Conservation (phyloP, 2,113 vertebrate species). For the Grus americana region DNA sequence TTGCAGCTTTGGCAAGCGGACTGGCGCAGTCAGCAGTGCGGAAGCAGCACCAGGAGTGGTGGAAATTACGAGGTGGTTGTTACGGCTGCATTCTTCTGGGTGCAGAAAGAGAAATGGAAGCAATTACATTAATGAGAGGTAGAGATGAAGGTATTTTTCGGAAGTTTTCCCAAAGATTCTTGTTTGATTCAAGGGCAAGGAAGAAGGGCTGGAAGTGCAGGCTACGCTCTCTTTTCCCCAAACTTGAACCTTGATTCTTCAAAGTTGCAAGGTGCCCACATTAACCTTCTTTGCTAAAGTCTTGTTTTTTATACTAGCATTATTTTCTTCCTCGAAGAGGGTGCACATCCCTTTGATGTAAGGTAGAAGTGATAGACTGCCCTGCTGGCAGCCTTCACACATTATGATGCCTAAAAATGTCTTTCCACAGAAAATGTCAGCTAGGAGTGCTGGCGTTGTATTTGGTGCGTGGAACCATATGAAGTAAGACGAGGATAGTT, state of each 20-base stretch:
- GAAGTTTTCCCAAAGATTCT: not conserved
- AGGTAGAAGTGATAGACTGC: conserved; percentile 56
- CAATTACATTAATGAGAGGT: not conserved
- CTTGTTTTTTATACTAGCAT: not conserved
- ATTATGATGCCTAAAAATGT: conserved; percentile 37
- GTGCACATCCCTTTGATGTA: not conserved
- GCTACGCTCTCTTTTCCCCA: not conserved
- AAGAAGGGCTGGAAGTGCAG: not conserved
- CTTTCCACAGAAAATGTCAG: conserved; percentile 29
- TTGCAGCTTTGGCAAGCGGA: not conserved
- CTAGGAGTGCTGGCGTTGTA: not conserved
- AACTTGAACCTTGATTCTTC: not conserved
- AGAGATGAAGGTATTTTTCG: not conserved
- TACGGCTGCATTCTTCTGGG: fast-evolving
- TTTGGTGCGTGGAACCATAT: not conserved
- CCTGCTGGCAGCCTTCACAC: conserved; percentile 49
- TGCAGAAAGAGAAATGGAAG: not conserved
- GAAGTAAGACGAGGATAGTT: not conserved
- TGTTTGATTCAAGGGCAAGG: not conserved
- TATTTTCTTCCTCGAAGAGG: conserved; percentile 34
- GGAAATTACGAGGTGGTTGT: not conserved
- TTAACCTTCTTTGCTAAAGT: not conserved
- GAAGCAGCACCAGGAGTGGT: not conserved
- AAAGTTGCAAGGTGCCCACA: not conserved
- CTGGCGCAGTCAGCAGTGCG: not conserved